Evolutionary conservation across 2,797 vertebrate genomes (phyloP).

Genomic region (Sebastes steindachneri): DNA sequence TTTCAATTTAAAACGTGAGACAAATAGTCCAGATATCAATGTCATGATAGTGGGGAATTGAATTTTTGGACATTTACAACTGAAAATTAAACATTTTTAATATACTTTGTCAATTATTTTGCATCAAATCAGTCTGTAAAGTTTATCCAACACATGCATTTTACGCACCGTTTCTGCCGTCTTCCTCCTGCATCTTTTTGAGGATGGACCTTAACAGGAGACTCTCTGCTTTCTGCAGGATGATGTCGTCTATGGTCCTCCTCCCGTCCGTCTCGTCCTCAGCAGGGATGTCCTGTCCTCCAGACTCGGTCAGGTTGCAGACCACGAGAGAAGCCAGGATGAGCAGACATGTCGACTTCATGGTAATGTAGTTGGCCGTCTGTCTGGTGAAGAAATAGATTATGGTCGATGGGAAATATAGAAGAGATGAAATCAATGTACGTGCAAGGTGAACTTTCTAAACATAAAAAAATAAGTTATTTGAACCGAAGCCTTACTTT

Average conservation of each 20-base stretch:
- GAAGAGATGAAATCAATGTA: background rate
- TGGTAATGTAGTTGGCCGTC: conserved; percentile 62
- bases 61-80: background rate
- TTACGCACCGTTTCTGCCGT: conserved; percentile 77
- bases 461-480: background rate
- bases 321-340: conserved; percentile 82
- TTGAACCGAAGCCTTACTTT: background rate
- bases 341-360: conserved; percentile 83
- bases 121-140: background rate
- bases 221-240: conserved; percentile 83
- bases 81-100: background rate
- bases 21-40: background rate
- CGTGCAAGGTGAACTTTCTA: background rate
- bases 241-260: conserved; percentile 79
- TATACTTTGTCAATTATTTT: background rate
- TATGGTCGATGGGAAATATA: background rate
- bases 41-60: rapidly evolving
- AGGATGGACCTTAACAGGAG: conserved; percentile 84
- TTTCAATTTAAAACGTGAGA: background rate
- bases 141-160: background rate
- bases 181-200: conserved; percentile 82
- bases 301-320: conserved; percentile 72
- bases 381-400: conserved; percentile 16
- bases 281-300: conserved; percentile 78
- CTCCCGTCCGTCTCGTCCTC: conserved; percentile 74